Percentiles rank a stretch among this genome's conserved stretches.
Evolutionary conservation across 2,113 vertebrate genomes (phyloP).

Genomic region (Mormyrus lacerda): DNA sequence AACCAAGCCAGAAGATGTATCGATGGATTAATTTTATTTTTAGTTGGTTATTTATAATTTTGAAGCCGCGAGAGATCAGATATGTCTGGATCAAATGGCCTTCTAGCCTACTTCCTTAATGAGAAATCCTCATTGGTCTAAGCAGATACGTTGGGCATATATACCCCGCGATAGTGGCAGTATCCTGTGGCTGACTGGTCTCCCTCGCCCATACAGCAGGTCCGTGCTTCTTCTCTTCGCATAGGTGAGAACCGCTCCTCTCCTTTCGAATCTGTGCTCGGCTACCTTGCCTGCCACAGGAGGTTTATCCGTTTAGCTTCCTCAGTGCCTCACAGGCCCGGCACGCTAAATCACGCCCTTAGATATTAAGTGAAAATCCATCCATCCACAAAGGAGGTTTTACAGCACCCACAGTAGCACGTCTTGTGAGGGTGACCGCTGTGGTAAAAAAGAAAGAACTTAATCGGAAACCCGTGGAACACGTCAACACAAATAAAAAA

Average conservation of each 20-base stretch:
- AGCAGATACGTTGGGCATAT: conserved; percentile 22
- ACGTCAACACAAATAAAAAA: not conserved
- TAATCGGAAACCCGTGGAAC: not conserved
- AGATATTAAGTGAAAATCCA: not conserved
- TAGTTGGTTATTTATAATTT: conserved; percentile 6
- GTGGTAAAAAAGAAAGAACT: not conserved
- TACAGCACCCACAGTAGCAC: not conserved
- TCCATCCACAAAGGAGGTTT: not conserved
- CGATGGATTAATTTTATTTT: not conserved
- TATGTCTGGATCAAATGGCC: conserved; percentile 11
- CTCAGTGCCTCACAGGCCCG: not conserved
- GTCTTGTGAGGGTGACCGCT: not conserved
- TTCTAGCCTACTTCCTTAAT: conserved; percentile 28
- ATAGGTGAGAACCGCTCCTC: conserved; percentile 32
- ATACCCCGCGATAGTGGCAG: conserved; percentile 17
- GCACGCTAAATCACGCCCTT: not conserved
- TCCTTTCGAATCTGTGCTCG: not conserved
- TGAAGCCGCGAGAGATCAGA: conserved; percentile 2
- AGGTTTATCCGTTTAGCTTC: not conserved
- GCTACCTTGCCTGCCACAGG: not conserved
- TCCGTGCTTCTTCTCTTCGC: conserved; percentile 7
- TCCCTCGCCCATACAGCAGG: conserved; percentile 4
- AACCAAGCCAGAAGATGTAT: not conserved
- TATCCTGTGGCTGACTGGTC: conserved; percentile 5
- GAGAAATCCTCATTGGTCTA: conserved; percentile 14